phyloP scores from a whole-genome alignment of 2,888 invertebrate genomes.

The Megastigmus dorsalis region DNA sequence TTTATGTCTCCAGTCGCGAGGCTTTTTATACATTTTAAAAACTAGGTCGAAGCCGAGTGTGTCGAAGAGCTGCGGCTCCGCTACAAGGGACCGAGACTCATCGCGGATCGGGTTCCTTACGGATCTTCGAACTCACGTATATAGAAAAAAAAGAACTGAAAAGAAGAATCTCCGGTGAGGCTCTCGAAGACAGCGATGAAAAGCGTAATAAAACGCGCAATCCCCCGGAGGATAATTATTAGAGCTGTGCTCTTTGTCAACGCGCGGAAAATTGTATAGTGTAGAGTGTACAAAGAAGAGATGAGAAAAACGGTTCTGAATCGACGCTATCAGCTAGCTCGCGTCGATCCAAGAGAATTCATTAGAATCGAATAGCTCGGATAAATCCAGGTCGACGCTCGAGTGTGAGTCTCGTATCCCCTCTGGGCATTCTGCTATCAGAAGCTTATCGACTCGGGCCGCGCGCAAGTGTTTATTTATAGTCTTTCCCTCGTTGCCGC shows the following conservation, averaged over 20 bases:
- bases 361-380: constrained; percentile 1
- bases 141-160: too few relatives aligned
- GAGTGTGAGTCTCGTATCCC: constrained; percentile 1
- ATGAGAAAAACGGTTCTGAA: background rate
- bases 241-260: too few relatives aligned
- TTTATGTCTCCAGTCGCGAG: constrained; percentile 25
- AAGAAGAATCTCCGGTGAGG: too few relatives aligned
- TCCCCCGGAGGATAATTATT: background rate
- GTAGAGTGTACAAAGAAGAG: too few relatives aligned
- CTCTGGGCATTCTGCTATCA: constrained; percentile 1
- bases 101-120: constrained; percentile 30
- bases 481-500: constrained; percentile 10
- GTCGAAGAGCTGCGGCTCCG: constrained; percentile 6
- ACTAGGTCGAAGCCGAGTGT: constrained; percentile 44
- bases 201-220: constrained; percentile 27
- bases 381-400: constrained; percentile 14
- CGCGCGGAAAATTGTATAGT: too few relatives aligned
- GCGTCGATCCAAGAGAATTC: constrained; percentile 7
- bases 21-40: constrained; percentile 39
- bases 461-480: constrained; percentile 38
- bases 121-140: background rate
- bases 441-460: constrained; percentile 29
- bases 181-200: background rate
- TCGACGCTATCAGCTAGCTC: background rate
- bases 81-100: background rate